Evolutionary conservation across 2,113 vertebrate genomes (phyloP), one percentile per base, ranked within the genome.

Genomic region (Lepus americanus): DNA sequence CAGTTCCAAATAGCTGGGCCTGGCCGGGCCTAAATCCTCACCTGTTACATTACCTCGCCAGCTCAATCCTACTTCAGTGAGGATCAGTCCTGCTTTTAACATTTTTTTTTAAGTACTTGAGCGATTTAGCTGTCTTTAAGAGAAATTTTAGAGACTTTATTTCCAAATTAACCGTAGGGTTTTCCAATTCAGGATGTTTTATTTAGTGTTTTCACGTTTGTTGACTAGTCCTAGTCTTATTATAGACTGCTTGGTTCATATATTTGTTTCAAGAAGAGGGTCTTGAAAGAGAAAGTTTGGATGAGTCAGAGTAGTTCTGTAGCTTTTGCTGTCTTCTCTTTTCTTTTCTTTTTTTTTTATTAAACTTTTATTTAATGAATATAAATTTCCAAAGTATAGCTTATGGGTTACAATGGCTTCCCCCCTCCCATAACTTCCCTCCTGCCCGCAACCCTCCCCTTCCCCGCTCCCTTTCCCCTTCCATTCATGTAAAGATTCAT

Each of bases 91-190:
- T 36, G 22, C 16, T 22, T 13, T 69, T 83, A 78, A 90, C 72
- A 55, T 61, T 25, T 82, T 66, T 94, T 91, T 94, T 74, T 51
- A 95, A 89, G 29, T 78, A n/a, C 22, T 92, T 96, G 51, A 81
- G 78, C 80, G 73, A 94, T 96, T 94, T 88, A 64, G 25, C 22
- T 86, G 14, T 63, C 81, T 85, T 86, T 76, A 76, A 39, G 70
- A 92, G 73, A 95, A 89, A 90, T 86, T 88, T 87, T 92, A 79
- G 39, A 31, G 33, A 69, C 44, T 69, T 81, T 85, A 80, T 89
- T 97, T 95, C 49, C 59, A 44, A 67, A 39, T 73, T 8, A 85
- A 61, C 64, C 44, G 78, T 69, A 64, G 33, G 12, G 82, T 87
- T 83, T 85, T 88, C 27, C 53, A 93, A 82, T 80, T 14, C 44